Evolutionary conservation across 2,113 vertebrate species (phyloP), one percentile per base, ranked within the genome.

Genomic region (Halichoeres trimaculatus): DNA sequence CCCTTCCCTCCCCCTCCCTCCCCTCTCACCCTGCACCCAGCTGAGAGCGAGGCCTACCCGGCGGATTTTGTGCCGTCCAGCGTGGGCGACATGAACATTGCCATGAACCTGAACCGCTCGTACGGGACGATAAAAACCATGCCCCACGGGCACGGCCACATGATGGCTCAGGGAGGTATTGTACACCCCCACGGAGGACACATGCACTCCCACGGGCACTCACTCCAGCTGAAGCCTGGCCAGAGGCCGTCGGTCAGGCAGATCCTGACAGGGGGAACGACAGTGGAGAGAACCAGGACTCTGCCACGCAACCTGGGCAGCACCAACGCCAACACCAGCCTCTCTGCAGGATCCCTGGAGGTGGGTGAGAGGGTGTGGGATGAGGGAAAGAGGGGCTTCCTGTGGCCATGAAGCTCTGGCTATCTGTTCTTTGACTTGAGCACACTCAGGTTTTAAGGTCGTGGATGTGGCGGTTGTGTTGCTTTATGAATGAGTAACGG

Each of bases 231-330:
- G 89, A 98, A 99, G 90, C 95, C 85, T 0, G 71, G 88, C 60
- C 92, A 98, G 41, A 96, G 96, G 1, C 96, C 96, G 1, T 96
- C 95, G 0, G 95, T 98, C 58, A 90, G 97, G 87, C 97, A 96
- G 92, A 97, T 97, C 85, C 93, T 98, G 74, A 95, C 96, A 19
- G 94, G 95, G 1, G 96, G 96, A 1, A 94, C 94, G 77, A 93
- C 96, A 3, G 95, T 95, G 38, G 97, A 99, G 86, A 95, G 96
- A 89, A 99, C 97, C 93, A 95, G 96, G 85, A 99, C 97, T 92
- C 96, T 99, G 94, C 98, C 98, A 36, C 97, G 97, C 71, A 98
- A 97, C 10, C 95, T 98, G 78, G 97, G 97, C 0, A 97, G 97
- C 88, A 96, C 94, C 82, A 91, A 91, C 61, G 81, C 87, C 0